Base-by-base conservation (phyloP, 2,797 vertebrate species). In the Acipenser oxyrinchus region DNA sequence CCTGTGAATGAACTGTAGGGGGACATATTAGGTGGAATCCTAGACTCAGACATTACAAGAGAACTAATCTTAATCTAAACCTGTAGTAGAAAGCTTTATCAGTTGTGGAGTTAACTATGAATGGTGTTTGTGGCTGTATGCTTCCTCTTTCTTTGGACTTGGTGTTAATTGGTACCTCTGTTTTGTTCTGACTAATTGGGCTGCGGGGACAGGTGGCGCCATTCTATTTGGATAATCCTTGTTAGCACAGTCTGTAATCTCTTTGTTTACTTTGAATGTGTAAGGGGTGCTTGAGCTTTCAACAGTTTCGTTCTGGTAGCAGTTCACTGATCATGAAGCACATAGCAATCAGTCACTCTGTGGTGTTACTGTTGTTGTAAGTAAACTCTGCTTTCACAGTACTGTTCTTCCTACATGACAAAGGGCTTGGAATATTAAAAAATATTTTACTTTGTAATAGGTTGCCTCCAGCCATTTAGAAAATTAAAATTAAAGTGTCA, bases 221-320 rank as follows among this genome's bases (percentile, higher is more conserved):
- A 72, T 87, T 90, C 85, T 83, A 77, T 79, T 86, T 88, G 85
- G 85, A 89, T 91, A 92, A 87, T 88, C 88, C 91, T 89, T 88
- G 84, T 94, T 91, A 90, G 88, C 81, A 83, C 70, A 72, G 75
- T 87, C 88, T 85, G 83, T 80, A 82, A 91, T 86, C 84, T 86
- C 87, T 89, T 91, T 92, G 86, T 92, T 92, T 90, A 90, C 91
- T 88, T 88, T 83, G 82, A 90, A 86, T 87, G 82, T 82, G 76
- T 83, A 85, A 83, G 83, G 80, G 78, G 85, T 85, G 78, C 84
- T 78, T 93, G 90, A 92, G 92, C 90, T 90, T 84, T 82, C 80
- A 85, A 85, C 86, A 86, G 81, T 72, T 78, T 79, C 74, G 69
- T 74, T 77, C 78, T 72, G 70, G 66, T 68, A 72, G 73, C 37